These are phyloP conservation scores for Toxostoma redivivum DNA, from an alignment of 2,113 vertebrate genomes.

Conservation along the genomic window DNA sequence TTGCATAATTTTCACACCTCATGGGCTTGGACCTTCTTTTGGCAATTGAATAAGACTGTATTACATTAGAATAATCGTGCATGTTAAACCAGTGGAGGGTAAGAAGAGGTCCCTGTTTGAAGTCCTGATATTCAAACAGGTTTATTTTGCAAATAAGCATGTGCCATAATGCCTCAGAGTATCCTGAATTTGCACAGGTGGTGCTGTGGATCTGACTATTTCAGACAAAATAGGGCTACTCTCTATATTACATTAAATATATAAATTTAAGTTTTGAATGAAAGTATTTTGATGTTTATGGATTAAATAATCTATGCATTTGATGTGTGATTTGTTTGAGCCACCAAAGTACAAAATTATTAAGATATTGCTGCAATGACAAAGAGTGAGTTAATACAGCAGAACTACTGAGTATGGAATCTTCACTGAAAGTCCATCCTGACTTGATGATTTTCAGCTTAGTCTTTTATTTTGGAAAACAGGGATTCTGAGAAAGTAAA, in stretches of 20 bases:
- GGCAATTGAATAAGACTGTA: not conserved
- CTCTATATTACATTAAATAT: not conserved
- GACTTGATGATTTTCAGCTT: not conserved
- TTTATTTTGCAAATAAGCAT: not conserved
- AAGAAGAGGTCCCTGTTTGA: not conserved
- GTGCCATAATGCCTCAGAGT: not conserved
- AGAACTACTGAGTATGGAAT: not conserved
- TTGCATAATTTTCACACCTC: not conserved
- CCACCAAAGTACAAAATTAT: not conserved
- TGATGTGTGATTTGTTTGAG: not conserved
- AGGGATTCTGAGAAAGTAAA: not conserved
- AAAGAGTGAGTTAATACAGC: not conserved
- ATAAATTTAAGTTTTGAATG: not conserved
- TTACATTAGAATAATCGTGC: not conserved
- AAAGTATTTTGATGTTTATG: not conserved
- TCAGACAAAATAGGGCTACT: not conserved
- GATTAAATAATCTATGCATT: not conserved
- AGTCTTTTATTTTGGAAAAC: not conserved
- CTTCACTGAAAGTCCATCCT: not conserved
- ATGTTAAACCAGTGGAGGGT: not conserved
- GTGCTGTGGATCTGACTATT: not conserved
- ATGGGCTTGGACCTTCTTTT: not conserved
- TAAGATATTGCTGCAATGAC: not conserved
- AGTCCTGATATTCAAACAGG: not conserved
- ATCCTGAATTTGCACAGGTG: not conserved